phyloP scores from a whole-genome alignment of 2,113 vertebrate genomes.

The Echinops telfairi region DNA sequence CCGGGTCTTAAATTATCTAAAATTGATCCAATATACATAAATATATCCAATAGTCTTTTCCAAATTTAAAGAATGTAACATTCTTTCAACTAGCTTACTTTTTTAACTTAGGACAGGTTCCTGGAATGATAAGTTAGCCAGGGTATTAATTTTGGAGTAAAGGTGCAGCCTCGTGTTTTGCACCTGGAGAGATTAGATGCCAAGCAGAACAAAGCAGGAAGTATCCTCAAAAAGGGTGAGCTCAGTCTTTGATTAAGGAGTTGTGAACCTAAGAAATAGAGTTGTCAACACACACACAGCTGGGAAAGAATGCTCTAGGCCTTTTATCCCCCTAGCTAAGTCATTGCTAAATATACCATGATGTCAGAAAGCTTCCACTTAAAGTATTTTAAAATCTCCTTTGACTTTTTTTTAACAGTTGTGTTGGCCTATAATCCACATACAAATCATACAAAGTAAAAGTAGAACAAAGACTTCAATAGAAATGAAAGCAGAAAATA shows the following conservation, averaged over 20 bases:
- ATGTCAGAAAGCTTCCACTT: too few relatives aligned
- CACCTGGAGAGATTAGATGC: not conserved
- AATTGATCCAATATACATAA: too few relatives aligned
- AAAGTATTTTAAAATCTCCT: too few relatives aligned
- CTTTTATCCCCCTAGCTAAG: too few relatives aligned
- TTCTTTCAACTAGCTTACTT: not conserved
- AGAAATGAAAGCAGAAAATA: too few relatives aligned
- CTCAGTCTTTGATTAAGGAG: not conserved
- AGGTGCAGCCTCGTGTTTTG: not conserved
- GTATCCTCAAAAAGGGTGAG: not conserved
- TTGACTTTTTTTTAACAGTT: too few relatives aligned
- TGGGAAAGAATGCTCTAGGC: not conserved
- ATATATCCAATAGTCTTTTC: not conserved
- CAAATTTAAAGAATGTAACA: not conserved
- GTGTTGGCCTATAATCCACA: too few relatives aligned
- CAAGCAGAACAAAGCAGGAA: not conserved
- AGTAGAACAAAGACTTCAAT: too few relatives aligned
- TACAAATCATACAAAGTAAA: too few relatives aligned
- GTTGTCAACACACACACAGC: not conserved
- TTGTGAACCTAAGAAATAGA: not conserved
- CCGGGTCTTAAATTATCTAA: too few relatives aligned
- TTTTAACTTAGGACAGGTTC: not conserved
- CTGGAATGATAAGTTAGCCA: not conserved
- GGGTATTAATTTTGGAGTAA: not conserved
- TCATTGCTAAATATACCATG: too few relatives aligned